These are phyloP conservation scores for Drosophila arawakana DNA, from an alignment of 1,140 invertebrate genomes.

Conservation along the genomic window DNA sequence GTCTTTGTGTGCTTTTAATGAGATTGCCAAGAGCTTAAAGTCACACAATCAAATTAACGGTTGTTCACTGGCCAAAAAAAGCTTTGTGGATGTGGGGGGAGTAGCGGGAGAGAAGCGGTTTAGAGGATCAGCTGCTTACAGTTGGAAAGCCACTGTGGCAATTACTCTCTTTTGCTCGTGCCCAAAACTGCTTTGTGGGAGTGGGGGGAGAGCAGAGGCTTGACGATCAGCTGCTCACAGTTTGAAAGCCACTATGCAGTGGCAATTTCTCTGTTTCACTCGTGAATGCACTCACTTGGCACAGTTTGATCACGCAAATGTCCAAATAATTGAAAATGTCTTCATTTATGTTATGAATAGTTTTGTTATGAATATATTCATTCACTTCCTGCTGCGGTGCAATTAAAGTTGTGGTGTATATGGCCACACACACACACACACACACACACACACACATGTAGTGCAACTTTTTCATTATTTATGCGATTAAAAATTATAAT, in stretches of 20 bases:
- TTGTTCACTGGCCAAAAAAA: constrained; percentile 21
- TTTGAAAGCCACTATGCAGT: neutral
- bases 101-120: neutral
- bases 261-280: too few species aligned
- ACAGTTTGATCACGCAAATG: neutral
- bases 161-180: neutral
- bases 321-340: constrained; percentile 3
- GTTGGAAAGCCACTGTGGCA: neutral
- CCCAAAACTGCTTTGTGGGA: constrained; percentile 3
- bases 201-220: neutral
- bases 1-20: constrained; percentile 48
- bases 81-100: neutral
- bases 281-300: neutral
- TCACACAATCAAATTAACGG: constrained; percentile 50
- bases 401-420: constrained; percentile 17
- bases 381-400: constrained; percentile 23
- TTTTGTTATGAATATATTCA: constrained; percentile 10
- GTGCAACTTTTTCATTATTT: constrained; percentile 22
- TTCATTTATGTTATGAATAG: constrained; percentile 11
- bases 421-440: constrained; percentile 3
- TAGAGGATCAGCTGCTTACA: neutral
- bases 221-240: neutral
- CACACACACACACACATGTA: neutral
- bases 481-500: constrained; percentile 30
- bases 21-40: constrained; percentile 31